Evolutionary conservation across 2,888 invertebrate genomes (phyloP).

Genomic region (Alviniconcha strummeri): DNA sequence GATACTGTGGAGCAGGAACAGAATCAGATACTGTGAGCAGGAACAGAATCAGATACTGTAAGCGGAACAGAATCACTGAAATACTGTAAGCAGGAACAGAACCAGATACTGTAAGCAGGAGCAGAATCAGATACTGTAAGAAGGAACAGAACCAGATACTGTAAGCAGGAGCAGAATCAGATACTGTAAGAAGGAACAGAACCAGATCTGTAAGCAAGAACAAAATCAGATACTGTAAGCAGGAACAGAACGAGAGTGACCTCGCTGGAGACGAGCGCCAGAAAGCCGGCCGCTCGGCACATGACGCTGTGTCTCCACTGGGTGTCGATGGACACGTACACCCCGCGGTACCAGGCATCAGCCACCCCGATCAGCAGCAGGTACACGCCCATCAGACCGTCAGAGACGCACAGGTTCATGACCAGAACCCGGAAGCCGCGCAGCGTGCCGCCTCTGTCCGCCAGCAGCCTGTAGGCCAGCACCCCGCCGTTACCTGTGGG

Average conservation of each 20-base stretch:
- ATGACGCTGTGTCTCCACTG: slow-evolving; percentile 48
- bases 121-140: no score
- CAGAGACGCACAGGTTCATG: slow-evolving; percentile 34
- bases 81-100: no score
- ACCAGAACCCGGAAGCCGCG: slow-evolving; percentile 28
- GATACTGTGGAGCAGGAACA: no score
- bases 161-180: no score
- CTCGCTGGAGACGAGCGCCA: slow-evolving; percentile 75
- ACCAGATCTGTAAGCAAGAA: no score
- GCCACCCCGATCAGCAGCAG: slow-evolving; percentile 49
- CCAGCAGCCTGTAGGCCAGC: slow-evolving; percentile 8
- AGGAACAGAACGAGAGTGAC: slow-evolving; percentile 57
- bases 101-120: no score
- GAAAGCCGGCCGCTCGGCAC: slow-evolving; percentile 51
- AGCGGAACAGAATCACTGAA: no score
- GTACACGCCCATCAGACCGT: slow-evolving; percentile 52
- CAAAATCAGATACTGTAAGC: no score
- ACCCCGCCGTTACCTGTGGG: slow-evolving; percentile 18
- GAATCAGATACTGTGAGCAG: no score
- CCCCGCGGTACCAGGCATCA: slow-evolving; percentile 48
- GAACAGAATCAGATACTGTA: no score
- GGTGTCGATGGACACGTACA: slow-evolving; percentile 51
- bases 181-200: no score
- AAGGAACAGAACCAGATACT: no score
- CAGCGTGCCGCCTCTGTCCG: not conserved